These are phyloP conservation scores for Thinocorus orbignyianus DNA, from an alignment of 2,113 vertebrate species.

Conservation along the genomic window DNA sequence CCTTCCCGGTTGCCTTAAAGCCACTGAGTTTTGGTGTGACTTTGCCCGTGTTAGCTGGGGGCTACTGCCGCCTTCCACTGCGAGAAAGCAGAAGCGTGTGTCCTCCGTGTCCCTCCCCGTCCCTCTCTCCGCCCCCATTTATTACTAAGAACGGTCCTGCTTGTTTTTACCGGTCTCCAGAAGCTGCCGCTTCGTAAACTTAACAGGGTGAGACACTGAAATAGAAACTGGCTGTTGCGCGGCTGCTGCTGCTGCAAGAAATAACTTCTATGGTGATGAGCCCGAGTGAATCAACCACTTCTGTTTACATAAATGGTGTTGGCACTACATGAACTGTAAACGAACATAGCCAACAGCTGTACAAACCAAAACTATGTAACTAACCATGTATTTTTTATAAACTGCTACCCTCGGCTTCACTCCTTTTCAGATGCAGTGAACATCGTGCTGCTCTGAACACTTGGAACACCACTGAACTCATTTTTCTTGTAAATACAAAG, in stretches of 20 bases:
- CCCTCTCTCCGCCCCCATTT: background rate
- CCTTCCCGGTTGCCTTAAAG: background rate
- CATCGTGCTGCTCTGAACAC: background rate
- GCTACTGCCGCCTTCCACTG: background rate
- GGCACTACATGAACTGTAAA: constrained; percentile 24
- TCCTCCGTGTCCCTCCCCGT: too few relatives aligned
- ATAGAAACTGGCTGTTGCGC: background rate
- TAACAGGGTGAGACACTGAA: background rate
- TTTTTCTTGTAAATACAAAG: constrained; percentile 29
- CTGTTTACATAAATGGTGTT: constrained; percentile 23
- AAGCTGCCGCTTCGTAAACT: background rate
- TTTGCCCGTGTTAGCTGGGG: background rate
- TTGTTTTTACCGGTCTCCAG: background rate
- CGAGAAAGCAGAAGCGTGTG: background rate
- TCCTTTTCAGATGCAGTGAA: background rate
- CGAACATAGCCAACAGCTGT: background rate
- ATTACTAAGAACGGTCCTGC: background rate
- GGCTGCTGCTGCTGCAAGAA: constrained; percentile 4
- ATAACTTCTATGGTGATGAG: background rate
- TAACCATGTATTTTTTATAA: background rate
- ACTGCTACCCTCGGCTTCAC: background rate
- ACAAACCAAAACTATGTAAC: background rate
- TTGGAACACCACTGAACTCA: background rate
- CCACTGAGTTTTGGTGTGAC: background rate
- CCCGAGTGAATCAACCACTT: background rate